Evolutionary conservation across 2,888 invertebrate genomes (phyloP).

Genomic region (Xylota segnis): DNA sequence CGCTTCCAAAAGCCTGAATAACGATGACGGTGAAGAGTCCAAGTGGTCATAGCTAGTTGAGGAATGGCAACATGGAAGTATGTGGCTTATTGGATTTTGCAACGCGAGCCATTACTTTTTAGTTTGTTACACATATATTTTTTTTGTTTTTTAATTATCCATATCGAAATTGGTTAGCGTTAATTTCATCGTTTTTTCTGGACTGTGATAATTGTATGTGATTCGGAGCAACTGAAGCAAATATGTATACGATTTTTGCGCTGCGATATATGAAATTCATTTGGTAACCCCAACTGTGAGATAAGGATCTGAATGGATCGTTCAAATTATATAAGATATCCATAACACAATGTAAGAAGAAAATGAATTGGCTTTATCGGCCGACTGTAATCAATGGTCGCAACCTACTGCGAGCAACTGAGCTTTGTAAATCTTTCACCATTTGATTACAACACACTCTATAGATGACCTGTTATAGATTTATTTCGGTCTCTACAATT

Average conservation of each 20-base stretch:
- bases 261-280: background rate
- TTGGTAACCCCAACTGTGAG: background rate
- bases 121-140: conserved; percentile 28
- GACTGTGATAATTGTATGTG: background rate
- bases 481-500: no score
- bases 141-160: conserved; percentile 58
- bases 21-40: conserved; percentile 48
- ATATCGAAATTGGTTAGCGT: conserved; percentile 39
- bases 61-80: conserved; percentile 52
- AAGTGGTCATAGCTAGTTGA: conserved; percentile 37
- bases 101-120: conserved; percentile 42
- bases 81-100: conserved; percentile 70
- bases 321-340: background rate
- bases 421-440: no score
- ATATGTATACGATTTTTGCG: background rate
- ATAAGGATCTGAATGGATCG: background rate
- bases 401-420: no score
- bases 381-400: no score
- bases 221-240: conserved; percentile 3
- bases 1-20: conserved; percentile 38
- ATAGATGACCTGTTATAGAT: no score
- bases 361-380: background rate
- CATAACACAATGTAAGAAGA: background rate
- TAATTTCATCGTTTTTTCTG: conserved; percentile 23
- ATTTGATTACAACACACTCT: no score